Evolutionary conservation across 2,888 invertebrate species (phyloP), one percentile per base, ranked within the genome.

Genomic region (Xylota segnis): DNA sequence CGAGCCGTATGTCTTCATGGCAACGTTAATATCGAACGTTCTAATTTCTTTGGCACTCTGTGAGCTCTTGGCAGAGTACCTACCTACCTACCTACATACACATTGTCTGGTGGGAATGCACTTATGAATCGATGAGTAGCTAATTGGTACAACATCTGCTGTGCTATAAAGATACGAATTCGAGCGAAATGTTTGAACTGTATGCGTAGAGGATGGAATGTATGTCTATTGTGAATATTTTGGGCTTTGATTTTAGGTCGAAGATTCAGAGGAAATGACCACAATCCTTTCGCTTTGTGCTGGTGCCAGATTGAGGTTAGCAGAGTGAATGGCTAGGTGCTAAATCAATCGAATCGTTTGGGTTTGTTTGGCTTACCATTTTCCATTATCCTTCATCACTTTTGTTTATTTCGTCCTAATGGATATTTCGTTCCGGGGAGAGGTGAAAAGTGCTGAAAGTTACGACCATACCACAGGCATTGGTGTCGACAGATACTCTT

Each of bases 101-200:
- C 37, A 45, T 63, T 56, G 18, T 23, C 66, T 71, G 47, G 52
- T 71, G 71, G 61, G 68, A 72, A 68, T 77, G 72, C 82, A 86
- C 76, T 82, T 72, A 61, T 59, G 75, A 81, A 81, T 81, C 84
- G 81, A 84, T 84, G 84, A 81, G 68, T 63, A 68, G 86, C 76
- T 77, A 86, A 86, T 86, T 86, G 86, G 72, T 76, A 72, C 74
- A 82, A 50, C 86, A 77, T 77, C 76, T 86, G 86, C 54, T 43
- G 47, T 52, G 54, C 40, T 61, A n/a, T 54, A 59, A 54, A 45
- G 75, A 71, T 71, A 71, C 18, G 10, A 66, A 16, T 2, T 5
- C 58, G 61, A 29, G 12, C 34, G 34, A 40, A 10, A 23, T 37
- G 2, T 52, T 23, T 45, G 37, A 10, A 12, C 1, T 43, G 7